Evolutionary conservation across 1,140 invertebrate genomes (phyloP).

Genomic region (Meloidogyne exigua): DNA sequence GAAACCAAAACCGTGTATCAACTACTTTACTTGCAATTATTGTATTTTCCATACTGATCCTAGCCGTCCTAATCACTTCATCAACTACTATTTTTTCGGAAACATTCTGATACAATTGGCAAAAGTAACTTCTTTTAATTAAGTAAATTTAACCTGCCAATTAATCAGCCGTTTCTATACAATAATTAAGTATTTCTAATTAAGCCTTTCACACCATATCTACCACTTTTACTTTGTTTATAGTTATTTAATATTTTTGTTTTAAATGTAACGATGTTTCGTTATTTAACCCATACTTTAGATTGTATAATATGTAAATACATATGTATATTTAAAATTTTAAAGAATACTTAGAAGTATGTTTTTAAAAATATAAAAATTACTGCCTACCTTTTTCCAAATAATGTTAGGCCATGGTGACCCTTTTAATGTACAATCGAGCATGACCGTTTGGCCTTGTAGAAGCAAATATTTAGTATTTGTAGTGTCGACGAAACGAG

Average conservation of each 20-base stretch:
- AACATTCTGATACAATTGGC: conserved; percentile 25
- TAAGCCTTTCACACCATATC: background rate
- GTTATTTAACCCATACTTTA: background rate
- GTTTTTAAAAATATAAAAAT: too few relatives aligned
- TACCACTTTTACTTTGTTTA: background rate
- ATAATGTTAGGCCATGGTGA: conserved; percentile 66
- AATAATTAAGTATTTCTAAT: background rate
- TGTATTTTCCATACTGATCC: conserved; percentile 30
- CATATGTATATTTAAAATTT: background rate
- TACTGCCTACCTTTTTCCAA: conserved; percentile 65
- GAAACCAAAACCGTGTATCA: conserved; percentile 3
- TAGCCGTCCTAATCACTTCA: conserved; percentile 30
- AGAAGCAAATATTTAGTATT: conserved; percentile 63
- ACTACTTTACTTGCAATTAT: conserved; percentile 28
- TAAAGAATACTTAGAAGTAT: background rate
- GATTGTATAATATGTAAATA: background rate
- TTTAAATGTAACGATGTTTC: background rate
- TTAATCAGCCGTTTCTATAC: background rate
- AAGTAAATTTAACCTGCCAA: background rate
- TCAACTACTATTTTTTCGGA: conserved; percentile 5
- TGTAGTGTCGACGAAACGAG: conserved; percentile 52
- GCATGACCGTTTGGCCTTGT: conserved; percentile 62
- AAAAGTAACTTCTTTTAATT: background rate
- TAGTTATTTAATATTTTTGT: background rate
- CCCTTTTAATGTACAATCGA: conserved; percentile 66